phyloP scores from a whole-genome alignment of 2,113 vertebrate genomes.

The Panthera tigris region DNA sequence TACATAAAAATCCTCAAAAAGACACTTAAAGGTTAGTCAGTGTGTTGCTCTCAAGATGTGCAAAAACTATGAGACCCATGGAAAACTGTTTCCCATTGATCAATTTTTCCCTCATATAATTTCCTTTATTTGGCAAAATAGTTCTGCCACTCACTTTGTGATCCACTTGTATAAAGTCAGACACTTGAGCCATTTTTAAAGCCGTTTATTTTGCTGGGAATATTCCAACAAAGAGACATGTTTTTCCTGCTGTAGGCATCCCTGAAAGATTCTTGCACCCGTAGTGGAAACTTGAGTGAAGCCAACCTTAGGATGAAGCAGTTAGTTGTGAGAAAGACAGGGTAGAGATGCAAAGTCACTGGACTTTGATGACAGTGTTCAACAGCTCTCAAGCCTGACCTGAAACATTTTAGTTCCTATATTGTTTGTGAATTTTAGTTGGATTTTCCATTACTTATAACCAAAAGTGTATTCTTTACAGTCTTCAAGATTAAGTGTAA shows the following conservation, averaged over 20 bases:
- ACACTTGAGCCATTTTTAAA: background rate
- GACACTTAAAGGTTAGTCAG: background rate
- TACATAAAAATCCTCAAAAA: background rate
- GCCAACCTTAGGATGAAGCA: background rate
- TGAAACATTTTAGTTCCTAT: background rate
- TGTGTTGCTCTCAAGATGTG: background rate
- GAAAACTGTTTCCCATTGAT: background rate
- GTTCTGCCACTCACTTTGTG: background rate
- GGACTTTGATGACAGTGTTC: background rate
- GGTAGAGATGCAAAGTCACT: background rate
- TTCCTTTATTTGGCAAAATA: background rate
- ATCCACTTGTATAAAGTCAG: background rate
- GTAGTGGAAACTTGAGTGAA: background rate
- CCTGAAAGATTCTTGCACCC: background rate
- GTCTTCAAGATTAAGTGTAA: background rate
- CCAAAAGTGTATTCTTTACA: background rate
- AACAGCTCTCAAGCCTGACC: background rate
- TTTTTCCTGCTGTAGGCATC: background rate
- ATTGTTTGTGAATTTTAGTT: background rate
- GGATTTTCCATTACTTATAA: background rate
- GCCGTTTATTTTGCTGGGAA: background rate
- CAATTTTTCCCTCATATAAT: background rate
- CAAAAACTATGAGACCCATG: background rate
- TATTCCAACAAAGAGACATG: background rate
- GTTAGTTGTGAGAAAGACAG: background rate